These are phyloP conservation scores for Cercocebus atys DNA, from an alignment of 2,113 vertebrate genomes.

Conservation along the genomic window DNA sequence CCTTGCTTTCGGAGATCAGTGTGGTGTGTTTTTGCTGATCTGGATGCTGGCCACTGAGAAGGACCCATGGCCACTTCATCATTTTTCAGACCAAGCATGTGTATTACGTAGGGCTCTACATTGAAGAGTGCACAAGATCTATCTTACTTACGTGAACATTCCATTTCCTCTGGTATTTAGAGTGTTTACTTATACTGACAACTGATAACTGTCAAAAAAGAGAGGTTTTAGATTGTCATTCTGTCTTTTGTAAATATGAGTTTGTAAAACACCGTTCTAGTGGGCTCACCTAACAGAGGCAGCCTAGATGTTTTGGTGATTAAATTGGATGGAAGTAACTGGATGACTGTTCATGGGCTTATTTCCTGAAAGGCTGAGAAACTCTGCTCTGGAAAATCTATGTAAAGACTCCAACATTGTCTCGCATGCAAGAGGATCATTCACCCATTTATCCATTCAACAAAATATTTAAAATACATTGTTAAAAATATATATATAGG, in stretches of 20 bases:
- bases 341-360: background rate
- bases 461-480: background rate
- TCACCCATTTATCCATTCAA: background rate
- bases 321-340: background rate
- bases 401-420: background rate
- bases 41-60: background rate
- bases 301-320: background rate
- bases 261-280: background rate
- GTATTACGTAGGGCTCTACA: background rate
- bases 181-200: background rate
- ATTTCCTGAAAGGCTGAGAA: background rate
- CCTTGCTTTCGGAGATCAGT: background rate
- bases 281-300: background rate
- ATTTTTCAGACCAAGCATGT: background rate
- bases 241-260: background rate
- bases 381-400: background rate
- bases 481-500: background rate
- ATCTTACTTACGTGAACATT: background rate
- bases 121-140: background rate
- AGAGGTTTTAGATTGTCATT: background rate
- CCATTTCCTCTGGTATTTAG: background rate
- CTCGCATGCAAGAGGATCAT: background rate
- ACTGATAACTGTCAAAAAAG: background rate
- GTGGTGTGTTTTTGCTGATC: background rate
- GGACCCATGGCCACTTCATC: background rate